Conservation (phyloP, 2,888 invertebrate species). For the Eulithis testata region DNA sequence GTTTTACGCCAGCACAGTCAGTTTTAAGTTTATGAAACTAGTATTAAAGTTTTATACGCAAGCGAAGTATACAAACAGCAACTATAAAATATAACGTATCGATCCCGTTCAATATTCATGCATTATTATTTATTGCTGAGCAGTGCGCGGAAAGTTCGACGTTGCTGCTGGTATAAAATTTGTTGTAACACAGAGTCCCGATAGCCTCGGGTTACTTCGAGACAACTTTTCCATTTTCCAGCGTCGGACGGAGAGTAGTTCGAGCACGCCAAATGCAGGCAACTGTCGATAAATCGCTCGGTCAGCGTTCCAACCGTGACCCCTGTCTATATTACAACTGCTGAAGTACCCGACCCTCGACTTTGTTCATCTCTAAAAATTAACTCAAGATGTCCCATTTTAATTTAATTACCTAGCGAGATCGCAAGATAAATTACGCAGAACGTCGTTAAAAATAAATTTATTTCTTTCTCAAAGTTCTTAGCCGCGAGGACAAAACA, state of each 20-base stretch:
- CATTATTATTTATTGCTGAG: slow-evolving; percentile 67
- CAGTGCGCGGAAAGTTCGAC: slow-evolving; percentile 62
- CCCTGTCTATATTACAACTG: slow-evolving; percentile 39
- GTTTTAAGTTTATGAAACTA: slow-evolving; percentile 23
- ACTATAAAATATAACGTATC: slow-evolving; percentile 62
- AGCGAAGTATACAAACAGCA: slow-evolving; percentile 47
- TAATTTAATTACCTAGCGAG: slow-evolving; percentile 37
- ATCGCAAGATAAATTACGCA: slow-evolving; percentile 41
- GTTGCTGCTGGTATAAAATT: slow-evolving; percentile 62
- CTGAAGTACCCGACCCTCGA: slow-evolving; percentile 12
- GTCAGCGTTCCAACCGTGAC: slow-evolving; percentile 50
- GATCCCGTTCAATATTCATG: slow-evolving; percentile 60
- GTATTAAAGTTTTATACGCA: slow-evolving; percentile 30
- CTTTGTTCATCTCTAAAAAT: slow-evolving; percentile 5
- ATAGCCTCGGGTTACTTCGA: slow-evolving; percentile 59
- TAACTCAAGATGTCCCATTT: slow-evolving; percentile 28
- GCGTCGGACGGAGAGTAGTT: slow-evolving; percentile 48
- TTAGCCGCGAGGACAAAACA: slow-evolving; percentile 59
- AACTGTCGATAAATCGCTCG: slow-evolving; percentile 59
- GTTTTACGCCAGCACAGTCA: slow-evolving; percentile 25
- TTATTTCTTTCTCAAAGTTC: slow-evolving; percentile 53
- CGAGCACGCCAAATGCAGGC: slow-evolving; percentile 54
- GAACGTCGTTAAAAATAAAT: slow-evolving; percentile 51
- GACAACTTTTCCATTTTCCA: slow-evolving; percentile 68
- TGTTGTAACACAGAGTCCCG: slow-evolving; percentile 59